Evolutionary conservation across 1,140 invertebrate genomes (phyloP).

Genomic region (Drosophila nikananu): DNA sequence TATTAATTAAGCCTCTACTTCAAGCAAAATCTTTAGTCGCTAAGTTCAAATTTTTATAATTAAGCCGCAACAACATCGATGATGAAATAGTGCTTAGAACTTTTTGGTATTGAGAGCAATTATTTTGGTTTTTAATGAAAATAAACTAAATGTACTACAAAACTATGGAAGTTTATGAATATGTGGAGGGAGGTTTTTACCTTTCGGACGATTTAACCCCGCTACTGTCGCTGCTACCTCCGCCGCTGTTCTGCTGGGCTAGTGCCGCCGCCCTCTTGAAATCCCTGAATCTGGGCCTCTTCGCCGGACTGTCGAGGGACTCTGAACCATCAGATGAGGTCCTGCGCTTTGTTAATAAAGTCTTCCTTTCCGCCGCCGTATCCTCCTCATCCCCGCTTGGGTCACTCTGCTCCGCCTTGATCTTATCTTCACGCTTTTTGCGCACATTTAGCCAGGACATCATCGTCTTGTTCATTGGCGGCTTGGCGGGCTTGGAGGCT

Average conservation of each 20-base stretch:
- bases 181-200: not conserved
- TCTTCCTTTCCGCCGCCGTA: not conserved
- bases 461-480: slow-evolving; percentile 66
- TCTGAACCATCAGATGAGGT: not conserved
- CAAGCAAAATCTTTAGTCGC: slow-evolving; percentile 58
- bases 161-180: slow-evolving; percentile 10
- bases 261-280: not conserved
- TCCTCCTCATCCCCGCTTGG: slow-evolving; percentile 30
- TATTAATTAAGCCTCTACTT: slow-evolving; percentile 49
- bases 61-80: slow-evolving; percentile 45
- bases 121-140: slow-evolving; percentile 60
- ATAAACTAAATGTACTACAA: slow-evolving; percentile 68
- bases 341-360: slow-evolving; percentile 13
- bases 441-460: slow-evolving; percentile 65
- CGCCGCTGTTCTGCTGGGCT: not conserved
- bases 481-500: slow-evolving; percentile 50
- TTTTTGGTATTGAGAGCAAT: slow-evolving; percentile 45
- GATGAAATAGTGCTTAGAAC: slow-evolving; percentile 29
- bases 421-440: slow-evolving; percentile 52
- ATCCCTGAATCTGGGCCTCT: slow-evolving; percentile 33
- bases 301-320: slow-evolving; percentile 17
- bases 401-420: slow-evolving; percentile 41
- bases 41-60: slow-evolving; percentile 61
- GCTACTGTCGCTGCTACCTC: slow-evolving; percentile 11
- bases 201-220: slow-evolving; percentile 4